Evolutionary conservation across 30 jellyfish, hydroid and myxozoan genomes (phyloP).

Genomic region (Cassiopea xamachana): DNA sequence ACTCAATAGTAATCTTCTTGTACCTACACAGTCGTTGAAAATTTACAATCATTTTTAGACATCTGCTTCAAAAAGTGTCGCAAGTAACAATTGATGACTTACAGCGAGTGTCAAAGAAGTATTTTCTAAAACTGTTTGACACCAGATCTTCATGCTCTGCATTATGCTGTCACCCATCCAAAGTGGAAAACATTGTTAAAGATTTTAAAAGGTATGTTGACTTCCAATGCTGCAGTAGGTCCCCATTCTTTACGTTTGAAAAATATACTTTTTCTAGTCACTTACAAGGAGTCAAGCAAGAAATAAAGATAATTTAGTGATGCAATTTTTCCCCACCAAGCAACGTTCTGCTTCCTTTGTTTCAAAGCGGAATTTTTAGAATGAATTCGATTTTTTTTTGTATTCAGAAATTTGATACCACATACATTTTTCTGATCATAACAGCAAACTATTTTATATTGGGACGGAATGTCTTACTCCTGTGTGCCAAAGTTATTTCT

Average conservation of each 20-base stretch:
- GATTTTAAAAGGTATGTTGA: constrained; percentile 72
- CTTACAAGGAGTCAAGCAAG: no score
- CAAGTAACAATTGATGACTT: constrained; percentile 79
- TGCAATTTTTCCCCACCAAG: no score
- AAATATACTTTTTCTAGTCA: not conserved
- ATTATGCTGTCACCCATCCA: constrained; percentile 92
- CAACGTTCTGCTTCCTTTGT: no score
- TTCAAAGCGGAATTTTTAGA: no score
- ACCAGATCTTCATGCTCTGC: constrained; percentile 69
- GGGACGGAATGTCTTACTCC: not conserved
- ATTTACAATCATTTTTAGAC: constrained; percentile 23
- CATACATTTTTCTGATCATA: no score
- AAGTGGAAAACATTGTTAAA: constrained; percentile 73
- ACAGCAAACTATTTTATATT: not conserved
- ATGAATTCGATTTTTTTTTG: no score
- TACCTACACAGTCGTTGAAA: no score
- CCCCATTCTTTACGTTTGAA: not conserved
- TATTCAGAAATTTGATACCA: no score
- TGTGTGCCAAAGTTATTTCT: not conserved
- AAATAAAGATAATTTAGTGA: no score
- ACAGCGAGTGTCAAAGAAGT: constrained; percentile 70
- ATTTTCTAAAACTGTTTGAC: constrained; percentile 71
- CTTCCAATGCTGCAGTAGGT: not conserved
- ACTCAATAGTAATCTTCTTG: no score
- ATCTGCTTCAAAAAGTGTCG: constrained; percentile 70